Conservation (phyloP, 2,888 invertebrate species). For the Andrena fulva region DNA sequence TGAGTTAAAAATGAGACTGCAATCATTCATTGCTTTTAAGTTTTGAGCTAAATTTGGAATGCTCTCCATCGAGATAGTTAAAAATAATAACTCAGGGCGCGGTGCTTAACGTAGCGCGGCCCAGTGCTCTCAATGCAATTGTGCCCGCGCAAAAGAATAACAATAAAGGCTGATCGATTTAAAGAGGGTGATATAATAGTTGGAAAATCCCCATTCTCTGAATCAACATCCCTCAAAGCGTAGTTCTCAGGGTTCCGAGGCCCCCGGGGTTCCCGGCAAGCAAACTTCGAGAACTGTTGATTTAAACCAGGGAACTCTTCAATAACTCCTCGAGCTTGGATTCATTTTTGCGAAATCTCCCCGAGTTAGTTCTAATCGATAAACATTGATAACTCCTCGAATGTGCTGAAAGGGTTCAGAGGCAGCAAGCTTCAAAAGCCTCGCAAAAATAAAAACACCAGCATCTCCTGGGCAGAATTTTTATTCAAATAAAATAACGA, state of each 20-base stretch:
- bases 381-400: neutral
- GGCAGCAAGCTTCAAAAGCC: too few relatives aligned
- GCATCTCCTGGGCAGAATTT: too few relatives aligned
- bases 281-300: conserved; percentile 47
- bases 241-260: neutral
- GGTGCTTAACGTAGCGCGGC: neutral
- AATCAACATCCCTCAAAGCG: conserved; percentile 41
- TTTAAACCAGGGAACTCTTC: conserved; percentile 33
- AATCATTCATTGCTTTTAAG: neutral
- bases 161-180: conserved; percentile 33
- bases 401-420: neutral
- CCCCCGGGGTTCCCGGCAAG: conserved; percentile 12
- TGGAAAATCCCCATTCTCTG: conserved; percentile 20
- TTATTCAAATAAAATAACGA: too few relatives aligned
- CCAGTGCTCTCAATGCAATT: conserved; percentile 6
- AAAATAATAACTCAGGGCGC: conserved; percentile 15
- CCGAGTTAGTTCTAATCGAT: conserved; percentile 7
- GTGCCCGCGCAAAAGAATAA: conserved; percentile 8
- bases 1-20: neutral
- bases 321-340: neutral
- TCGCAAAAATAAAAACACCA: too few relatives aligned
- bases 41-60: conserved; percentile 15
- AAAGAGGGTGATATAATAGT: conserved; percentile 19
- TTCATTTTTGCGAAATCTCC: conserved; percentile 38
- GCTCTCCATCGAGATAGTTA: neutral